phyloP scores from a whole-genome alignment of 1,140 invertebrate genomes.

The Venturia canescens region DNA sequence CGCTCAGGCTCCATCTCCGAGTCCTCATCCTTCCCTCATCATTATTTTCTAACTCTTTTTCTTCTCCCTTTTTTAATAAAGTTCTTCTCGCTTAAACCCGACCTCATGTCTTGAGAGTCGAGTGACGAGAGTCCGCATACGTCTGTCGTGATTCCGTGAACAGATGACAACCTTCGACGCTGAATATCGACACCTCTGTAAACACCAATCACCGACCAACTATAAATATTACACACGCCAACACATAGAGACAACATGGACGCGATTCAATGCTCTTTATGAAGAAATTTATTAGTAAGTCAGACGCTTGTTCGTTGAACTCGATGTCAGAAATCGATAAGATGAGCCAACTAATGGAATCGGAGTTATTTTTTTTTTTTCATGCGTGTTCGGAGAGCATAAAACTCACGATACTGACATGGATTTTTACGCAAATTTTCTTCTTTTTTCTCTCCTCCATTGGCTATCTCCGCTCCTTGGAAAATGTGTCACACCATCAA shows the following conservation, averaged over 20 bases:
- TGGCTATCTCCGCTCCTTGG: no score
- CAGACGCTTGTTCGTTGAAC: neutral
- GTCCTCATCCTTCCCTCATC: conserved; percentile 46
- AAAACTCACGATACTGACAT: no score
- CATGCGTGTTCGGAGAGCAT: no score
- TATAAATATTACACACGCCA: neutral
- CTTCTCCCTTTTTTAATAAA: conserved; percentile 21
- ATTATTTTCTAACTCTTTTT: conserved; percentile 36
- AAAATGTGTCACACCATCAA: no score
- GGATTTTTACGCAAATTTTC: no score
- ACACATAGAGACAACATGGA: neutral
- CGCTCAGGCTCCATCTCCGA: neutral
- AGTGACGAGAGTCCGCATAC: conserved; percentile 63
- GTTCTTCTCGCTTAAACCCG: conserved; percentile 51
- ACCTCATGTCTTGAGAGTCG: conserved; percentile 67
- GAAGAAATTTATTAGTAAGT: neutral
- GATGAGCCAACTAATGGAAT: neutral
- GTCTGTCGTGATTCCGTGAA: conserved; percentile 67
- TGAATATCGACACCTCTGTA: conserved; percentile 95
- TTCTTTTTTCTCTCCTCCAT: no score
- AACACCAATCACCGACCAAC: conserved; percentile 62
- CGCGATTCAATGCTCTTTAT: conserved; percentile 5
- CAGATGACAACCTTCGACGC: conserved; percentile 85
- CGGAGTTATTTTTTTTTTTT: no score
- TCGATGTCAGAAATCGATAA: neutral